phyloP scores from a whole-genome alignment of 2,797 vertebrate species.

The Ceryle rudis region DNA sequence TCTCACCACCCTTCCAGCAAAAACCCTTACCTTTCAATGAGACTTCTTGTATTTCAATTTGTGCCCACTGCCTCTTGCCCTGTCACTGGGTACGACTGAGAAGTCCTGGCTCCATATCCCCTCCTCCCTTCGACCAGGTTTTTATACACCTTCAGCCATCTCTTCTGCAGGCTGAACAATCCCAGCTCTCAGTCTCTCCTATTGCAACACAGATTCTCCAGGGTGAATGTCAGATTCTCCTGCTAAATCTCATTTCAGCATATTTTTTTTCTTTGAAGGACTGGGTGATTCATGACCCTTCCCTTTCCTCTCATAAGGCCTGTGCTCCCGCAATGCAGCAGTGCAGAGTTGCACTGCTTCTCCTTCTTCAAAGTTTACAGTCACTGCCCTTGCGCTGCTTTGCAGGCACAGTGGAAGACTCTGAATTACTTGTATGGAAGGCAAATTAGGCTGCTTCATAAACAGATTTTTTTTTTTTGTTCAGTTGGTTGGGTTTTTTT shows the following conservation, averaged over 20 bases:
- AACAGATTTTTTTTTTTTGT: not conserved
- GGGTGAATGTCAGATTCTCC: not conserved
- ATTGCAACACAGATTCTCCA: not conserved
- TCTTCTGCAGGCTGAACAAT: not conserved
- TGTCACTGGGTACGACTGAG: not conserved
- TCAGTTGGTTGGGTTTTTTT: not conserved
- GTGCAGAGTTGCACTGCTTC: not conserved
- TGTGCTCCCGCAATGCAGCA: not conserved
- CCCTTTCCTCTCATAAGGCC: not conserved
- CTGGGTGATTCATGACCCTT: not conserved
- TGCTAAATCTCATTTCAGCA: not conserved
- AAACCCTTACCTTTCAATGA: not conserved
- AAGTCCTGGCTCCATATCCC: not conserved
- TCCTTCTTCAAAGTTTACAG: not conserved
- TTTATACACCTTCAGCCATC: not conserved
- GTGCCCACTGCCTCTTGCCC: not conserved
- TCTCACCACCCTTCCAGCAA: not conserved
- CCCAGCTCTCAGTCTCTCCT: not conserved
- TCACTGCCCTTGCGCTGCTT: not conserved
- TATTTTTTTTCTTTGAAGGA: not conserved
- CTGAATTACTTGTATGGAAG: not conserved
- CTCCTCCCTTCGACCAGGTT: not conserved
- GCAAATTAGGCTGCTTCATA: not conserved
- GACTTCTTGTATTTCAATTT: not conserved
- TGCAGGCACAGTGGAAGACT: not conserved